These are phyloP conservation scores for Oncopeltus fasciatus DNA, from an alignment of 1,140 invertebrate species.

Conservation along the genomic window DNA sequence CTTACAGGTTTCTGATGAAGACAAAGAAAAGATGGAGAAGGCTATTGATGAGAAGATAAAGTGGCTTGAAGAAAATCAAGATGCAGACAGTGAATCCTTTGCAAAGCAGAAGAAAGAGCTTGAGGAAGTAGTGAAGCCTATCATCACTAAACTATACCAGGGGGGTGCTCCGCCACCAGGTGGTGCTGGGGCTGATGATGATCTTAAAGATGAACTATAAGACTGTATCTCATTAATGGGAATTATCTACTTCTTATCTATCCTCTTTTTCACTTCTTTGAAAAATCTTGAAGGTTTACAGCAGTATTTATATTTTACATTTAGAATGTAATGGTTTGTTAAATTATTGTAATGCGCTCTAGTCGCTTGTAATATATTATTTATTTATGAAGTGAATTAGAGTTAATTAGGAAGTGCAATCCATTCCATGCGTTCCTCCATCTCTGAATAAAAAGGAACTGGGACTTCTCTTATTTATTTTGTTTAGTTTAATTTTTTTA, in stretches of 20 bases:
- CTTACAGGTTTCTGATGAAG: conserved; percentile 58
- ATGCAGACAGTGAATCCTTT: conserved; percentile 85
- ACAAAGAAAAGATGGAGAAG: conserved; percentile 91
- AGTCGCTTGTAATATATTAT: neutral
- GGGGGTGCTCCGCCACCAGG: conserved; percentile 59
- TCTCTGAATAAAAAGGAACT: neutral
- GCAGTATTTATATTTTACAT: neutral
- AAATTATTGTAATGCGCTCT: neutral
- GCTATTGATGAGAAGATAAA: conserved; percentile 94
- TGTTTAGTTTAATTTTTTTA: neutral
- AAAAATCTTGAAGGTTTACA: neutral
- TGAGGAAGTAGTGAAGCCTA: conserved; percentile 90
- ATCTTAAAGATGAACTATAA: conserved; percentile 81
- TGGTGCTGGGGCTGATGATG: conserved; percentile 46
- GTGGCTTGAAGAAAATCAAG: conserved; percentile 93
- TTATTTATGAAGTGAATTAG: neutral
- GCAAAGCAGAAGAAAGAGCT: conserved; percentile 95
- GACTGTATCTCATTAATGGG: conserved; percentile 5
- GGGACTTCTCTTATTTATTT: neutral
- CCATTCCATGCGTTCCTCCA: neutral
- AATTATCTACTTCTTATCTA: neutral
- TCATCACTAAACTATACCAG: conserved; percentile 94
- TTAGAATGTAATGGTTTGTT: neutral
- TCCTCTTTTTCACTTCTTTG: neutral
- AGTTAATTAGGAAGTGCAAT: neutral